Conservation (phyloP, 1,140 invertebrate genomes). For the Lanistes nyassanus region DNA sequence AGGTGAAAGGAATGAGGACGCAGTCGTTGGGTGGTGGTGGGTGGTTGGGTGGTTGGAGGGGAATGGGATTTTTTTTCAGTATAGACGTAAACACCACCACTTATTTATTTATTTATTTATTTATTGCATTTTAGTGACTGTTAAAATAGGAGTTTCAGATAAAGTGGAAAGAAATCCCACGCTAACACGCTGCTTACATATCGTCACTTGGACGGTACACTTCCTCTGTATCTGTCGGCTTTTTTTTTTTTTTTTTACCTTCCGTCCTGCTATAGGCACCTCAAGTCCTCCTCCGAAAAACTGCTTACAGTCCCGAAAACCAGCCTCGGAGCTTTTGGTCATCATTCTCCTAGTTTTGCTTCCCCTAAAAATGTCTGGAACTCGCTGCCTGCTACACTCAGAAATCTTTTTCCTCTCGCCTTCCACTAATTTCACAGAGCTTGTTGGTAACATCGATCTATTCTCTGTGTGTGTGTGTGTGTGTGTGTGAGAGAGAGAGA, state of each 20-base stretch:
- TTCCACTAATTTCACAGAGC: background rate
- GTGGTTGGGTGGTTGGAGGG: background rate
- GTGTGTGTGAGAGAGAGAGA: constrained; percentile 7
- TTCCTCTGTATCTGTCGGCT: background rate
- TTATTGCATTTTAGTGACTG: background rate
- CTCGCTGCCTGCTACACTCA: background rate
- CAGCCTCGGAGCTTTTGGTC: no score
- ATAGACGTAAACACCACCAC: background rate
- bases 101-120: background rate
- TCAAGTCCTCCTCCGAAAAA: no score
- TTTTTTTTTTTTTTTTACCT: background rate
- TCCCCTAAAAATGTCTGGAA: no score
- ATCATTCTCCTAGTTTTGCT: background rate
- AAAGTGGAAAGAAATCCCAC: background rate
- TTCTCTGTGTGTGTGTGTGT: constrained; percentile 7
- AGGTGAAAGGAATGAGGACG: background rate
- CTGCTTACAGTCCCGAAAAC: no score
- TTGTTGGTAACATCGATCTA: background rate
- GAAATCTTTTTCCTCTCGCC: background rate
- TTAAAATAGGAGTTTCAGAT: background rate
- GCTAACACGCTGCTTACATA: background rate
- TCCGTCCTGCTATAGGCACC: background rate
- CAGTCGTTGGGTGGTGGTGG: constrained; percentile 1
- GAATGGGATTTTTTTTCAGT: background rate
- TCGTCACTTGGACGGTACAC: background rate